Evolutionary conservation across 2,888 invertebrate genomes (phyloP).

Genomic region (Spisula solida): DNA sequence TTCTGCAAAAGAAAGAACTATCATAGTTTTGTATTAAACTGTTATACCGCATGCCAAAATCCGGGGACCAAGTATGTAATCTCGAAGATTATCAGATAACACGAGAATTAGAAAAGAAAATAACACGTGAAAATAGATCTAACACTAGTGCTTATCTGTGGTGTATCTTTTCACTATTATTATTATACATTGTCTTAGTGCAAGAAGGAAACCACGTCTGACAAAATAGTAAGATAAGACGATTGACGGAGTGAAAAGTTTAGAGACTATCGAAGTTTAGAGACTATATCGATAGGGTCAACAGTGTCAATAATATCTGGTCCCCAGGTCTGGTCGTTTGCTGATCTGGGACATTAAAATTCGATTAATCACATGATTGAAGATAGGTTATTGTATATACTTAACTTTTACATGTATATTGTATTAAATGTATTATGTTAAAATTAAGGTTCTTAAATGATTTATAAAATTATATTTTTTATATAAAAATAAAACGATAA

Average conservation of each 20-base stretch:
- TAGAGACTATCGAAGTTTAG: neutral
- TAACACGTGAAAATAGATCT: conserved; percentile 57
- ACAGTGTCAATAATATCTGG: conserved; percentile 31
- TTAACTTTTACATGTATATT: too few species aligned
- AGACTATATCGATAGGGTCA: conserved; percentile 15
- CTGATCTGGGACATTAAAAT: neutral
- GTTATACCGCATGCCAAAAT: conserved; percentile 50
- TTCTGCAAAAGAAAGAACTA: conserved; percentile 40
- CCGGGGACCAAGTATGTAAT: conserved; percentile 57
- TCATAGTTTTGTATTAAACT: conserved; percentile 46
- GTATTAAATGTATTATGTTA: too few species aligned
- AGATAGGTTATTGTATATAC: too few species aligned
- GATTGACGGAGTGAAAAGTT: conserved; percentile 32
- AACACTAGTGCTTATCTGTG: conserved; percentile 30
- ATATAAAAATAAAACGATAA: too few species aligned
- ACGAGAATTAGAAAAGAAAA: conserved; percentile 66
- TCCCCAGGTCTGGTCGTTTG: conserved; percentile 3
- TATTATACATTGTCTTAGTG: conserved; percentile 50
- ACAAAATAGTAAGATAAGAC: conserved; percentile 22
- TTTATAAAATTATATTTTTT: too few species aligned
- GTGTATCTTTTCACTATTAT: conserved; percentile 47
- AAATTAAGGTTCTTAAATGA: too few species aligned
- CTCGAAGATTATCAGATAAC: conserved; percentile 57
- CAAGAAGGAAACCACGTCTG: conserved; percentile 23
- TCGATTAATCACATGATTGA: neutral